Evolutionary conservation across 1,140 invertebrate species (phyloP), one percentile per base, ranked within the genome.

Genomic region (Aricia agestis): DNA sequence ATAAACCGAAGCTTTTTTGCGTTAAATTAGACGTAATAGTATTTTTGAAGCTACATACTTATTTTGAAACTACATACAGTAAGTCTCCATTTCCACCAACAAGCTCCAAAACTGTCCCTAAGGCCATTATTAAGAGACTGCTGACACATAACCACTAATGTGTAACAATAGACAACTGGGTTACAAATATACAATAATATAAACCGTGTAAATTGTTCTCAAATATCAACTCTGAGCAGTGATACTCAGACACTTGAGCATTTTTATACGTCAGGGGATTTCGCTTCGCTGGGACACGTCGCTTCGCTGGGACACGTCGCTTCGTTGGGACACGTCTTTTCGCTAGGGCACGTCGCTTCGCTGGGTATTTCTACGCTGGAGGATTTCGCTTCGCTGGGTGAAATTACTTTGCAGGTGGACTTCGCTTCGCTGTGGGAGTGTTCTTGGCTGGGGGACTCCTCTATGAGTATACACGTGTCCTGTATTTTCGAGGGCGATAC

Each of bases 391-490:
- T 41, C 59, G 36, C 45, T 52, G 11, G 11, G 45, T 57, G 42
- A 52, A 1, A 18, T 31, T 19, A 41, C 36, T 57, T 69, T 42
- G 18, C 57, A 32, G 36, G 41, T 32, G 32, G 15, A 36, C 17
- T 18, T 32, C 17, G n/a, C 11, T 15, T 41, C 59, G 17, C 59
- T 57, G 17, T 11, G 45, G 9, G 10, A 9, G 13, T 13, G 5
- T 15, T 67, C 66, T 58, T 72, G 57, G 11, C 66, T 59, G 59
- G 72, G 61, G 25, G 76, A 25, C 71, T 75, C 73, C 19, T 79
- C 78, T 52, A 81, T 78, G 66, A 78, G 71, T 71, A 89, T 83
- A 72, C 73, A 79, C 10, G 83, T 89, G 68, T 85, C 80, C 31
- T 75, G 57, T 65, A 70, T 36, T 31, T 74, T 71, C 1, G 70